phyloP scores from a whole-genome alignment of 2,888 invertebrate genomes.

The Diploptera punctata region DNA sequence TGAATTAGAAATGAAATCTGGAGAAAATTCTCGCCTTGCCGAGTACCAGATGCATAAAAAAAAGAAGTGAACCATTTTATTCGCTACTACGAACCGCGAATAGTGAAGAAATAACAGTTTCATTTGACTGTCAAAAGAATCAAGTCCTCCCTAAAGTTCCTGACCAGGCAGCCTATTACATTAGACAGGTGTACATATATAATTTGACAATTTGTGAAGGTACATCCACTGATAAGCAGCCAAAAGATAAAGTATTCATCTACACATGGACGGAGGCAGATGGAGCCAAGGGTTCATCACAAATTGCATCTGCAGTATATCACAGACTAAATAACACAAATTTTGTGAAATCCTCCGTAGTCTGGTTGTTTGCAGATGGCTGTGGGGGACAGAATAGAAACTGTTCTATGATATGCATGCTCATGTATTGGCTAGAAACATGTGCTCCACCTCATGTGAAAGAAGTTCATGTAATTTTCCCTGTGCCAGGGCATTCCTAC shows the following conservation, averaged over 20 bases:
- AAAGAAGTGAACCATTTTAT: neutral
- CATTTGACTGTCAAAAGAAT: constrained; percentile 25
- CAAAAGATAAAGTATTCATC: constrained; percentile 45
- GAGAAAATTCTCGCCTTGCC: neutral
- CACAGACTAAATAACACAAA: constrained; percentile 14
- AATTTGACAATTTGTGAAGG: constrained; percentile 51
- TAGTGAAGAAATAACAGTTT: neutral
- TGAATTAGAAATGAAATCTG: neutral
- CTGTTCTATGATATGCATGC: too few species aligned
- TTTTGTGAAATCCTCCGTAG: too few species aligned
- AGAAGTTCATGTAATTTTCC: too few species aligned
- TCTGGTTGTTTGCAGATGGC: too few species aligned
- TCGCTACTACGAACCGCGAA: neutral
- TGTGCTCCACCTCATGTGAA: too few species aligned
- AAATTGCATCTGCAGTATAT: constrained; percentile 41
- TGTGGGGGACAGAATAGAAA: too few species aligned
- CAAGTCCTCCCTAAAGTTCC: constrained; percentile 47
- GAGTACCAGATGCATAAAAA: neutral
- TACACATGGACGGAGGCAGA: constrained; percentile 49
- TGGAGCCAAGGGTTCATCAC: constrained; percentile 48
- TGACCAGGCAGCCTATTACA: constrained; percentile 51
- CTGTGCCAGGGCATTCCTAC: too few species aligned
- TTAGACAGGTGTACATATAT: constrained; percentile 50
- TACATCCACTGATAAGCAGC: constrained; percentile 45
- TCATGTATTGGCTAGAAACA: too few species aligned